Evolutionary conservation across 2,797 vertebrate genomes (phyloP), one percentile per base, ranked within the genome.

Genomic region (Typhlichthys subterraneus): DNA sequence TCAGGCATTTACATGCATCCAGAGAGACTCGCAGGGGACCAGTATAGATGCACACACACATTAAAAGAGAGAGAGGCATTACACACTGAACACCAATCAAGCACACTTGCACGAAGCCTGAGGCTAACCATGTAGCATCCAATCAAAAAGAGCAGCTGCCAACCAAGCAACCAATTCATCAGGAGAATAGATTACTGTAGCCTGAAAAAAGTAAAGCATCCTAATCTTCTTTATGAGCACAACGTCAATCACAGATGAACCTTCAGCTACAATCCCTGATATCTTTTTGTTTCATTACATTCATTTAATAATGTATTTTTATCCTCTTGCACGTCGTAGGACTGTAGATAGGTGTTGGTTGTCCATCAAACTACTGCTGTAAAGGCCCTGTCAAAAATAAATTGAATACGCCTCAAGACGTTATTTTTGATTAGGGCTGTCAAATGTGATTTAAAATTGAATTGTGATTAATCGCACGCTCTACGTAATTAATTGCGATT

Each of bases 181-280:
- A 56, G 12, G 23, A 66, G 67, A 69, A 73, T 55, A 63, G 63
- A 79, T 77, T 70, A 75, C 9, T 60, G 57, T 29, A 56, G 67
- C 61, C 58, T 61, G 53, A 69, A 67, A 78, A 74, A 70, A 53
- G 3, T 23, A 48, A 75, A 73, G 65, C 65, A 65, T 19, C 19
- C 47, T n/a, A 48, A 75, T 85, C 77, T 69, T 77, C 81, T 61
- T 49, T 23, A 58, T 17, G 63, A 76, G 71, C 70, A 55, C 59
- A 63, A 53, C 85, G 69, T 79, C 81, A 82, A 73, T 82, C 78
- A 74, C 68, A 76, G 85, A 65, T 80, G 60, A 79, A 73, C 73
- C 72, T 47, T 53, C 58, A 29, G 58, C 38, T 57, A 12, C 85
- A 77, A 86, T 88, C 80, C 60, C 47, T 55, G 33, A 54, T 33